phyloP scores from a whole-genome alignment of 2,113 vertebrate genomes.

The Centropristis striata region DNA sequence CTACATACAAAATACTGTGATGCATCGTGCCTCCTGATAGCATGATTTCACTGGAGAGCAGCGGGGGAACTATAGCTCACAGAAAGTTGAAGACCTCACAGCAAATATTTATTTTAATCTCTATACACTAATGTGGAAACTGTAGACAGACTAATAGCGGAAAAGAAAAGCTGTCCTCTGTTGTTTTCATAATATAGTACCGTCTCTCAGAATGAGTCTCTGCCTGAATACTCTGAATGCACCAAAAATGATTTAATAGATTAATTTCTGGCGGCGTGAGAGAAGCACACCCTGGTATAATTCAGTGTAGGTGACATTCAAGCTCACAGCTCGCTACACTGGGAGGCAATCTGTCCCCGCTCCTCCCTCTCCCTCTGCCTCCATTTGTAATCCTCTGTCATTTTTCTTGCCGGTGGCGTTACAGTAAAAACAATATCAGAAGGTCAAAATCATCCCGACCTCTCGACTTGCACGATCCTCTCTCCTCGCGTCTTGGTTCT shows the following conservation, averaged over 20 bases:
- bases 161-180: not conserved
- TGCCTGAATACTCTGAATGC: not conserved
- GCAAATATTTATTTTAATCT: not conserved
- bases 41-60: not conserved
- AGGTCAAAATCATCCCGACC: constrained; percentile 52
- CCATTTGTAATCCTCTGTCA: constrained; percentile 58
- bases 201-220: not conserved
- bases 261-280: constrained; percentile 31
- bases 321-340: constrained; percentile 10
- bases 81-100: constrained; percentile 12
- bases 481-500: constrained; percentile 17
- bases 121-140: constrained; percentile 1
- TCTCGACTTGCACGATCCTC: not conserved
- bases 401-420: constrained; percentile 24
- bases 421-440: constrained; percentile 55
- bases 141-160: not conserved
- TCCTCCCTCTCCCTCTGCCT: constrained; percentile 29
- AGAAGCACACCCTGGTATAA: constrained; percentile 30
- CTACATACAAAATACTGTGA: constrained; percentile 39
- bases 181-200: not conserved
- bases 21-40: constrained; percentile 17
- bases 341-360: constrained; percentile 11
- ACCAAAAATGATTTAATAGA: constrained; percentile 32
- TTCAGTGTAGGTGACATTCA: constrained; percentile 65
- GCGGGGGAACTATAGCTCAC: not conserved